Conservation (phyloP, 2,888 invertebrate species). For the Pyrrhosoma nymphula region DNA sequence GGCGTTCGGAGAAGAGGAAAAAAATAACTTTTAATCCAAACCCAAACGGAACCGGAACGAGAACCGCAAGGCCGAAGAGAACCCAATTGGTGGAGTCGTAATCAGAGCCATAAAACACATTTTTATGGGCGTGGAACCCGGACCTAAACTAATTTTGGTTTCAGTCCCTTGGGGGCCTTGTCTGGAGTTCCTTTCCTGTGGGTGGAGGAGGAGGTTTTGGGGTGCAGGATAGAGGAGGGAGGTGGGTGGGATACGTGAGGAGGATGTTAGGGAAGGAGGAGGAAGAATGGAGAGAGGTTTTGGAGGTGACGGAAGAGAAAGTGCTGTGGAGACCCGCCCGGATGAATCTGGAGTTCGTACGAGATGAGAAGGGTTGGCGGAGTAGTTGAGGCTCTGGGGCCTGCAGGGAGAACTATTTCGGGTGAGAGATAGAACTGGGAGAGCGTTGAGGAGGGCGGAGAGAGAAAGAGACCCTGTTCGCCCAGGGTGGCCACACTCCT, state of each 20-base stretch:
- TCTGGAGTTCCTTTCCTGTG: slow-evolving; percentile 16
- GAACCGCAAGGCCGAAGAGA: slow-evolving; percentile 3
- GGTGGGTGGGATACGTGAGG: neutral
- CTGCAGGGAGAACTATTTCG: neutral
- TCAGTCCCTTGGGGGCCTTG: slow-evolving; percentile 17
- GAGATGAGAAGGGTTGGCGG: slow-evolving; percentile 29
- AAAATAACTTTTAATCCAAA: neutral
- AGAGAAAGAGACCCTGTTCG: neutral
- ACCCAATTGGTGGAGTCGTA: neutral
- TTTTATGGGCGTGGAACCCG: slow-evolving; percentile 28
- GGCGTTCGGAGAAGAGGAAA: neutral
- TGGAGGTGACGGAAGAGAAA: slow-evolving; percentile 25
- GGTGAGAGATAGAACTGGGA: neutral
- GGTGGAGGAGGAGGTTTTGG: neutral
- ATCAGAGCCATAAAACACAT: slow-evolving; percentile 36
- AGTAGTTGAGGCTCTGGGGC: neutral
- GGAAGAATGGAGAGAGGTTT: neutral
- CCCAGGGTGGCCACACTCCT: too few relatives aligned
- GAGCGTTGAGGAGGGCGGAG: neutral
- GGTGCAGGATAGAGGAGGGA: neutral
- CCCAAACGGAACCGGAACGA: neutral
- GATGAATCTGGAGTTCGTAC: slow-evolving; percentile 8
- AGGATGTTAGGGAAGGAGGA: neutral
- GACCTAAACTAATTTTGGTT: slow-evolving; percentile 39
- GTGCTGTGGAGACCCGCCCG: neutral